A percentile compares a stretch with the other conserved stretches of the same genome.
These are phyloP conservation scores for Holacanthus passer DNA, from an alignment of 2,113 vertebrate genomes.

Conservation along the genomic window DNA sequence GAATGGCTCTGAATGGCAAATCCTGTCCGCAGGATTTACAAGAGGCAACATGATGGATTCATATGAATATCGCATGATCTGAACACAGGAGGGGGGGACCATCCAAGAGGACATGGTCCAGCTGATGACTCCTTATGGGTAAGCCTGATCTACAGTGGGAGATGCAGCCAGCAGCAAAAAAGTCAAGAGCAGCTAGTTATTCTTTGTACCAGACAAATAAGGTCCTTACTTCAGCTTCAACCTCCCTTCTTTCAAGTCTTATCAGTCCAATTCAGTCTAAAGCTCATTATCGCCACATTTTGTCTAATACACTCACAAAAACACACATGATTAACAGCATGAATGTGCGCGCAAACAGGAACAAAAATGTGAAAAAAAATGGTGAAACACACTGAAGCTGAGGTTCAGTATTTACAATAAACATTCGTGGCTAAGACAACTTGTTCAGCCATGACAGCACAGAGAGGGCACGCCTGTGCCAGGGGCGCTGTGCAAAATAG, in stretches of 20 bases:
- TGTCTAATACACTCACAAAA: slow-evolving; percentile 32
- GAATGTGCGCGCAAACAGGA: slow-evolving; percentile 14
- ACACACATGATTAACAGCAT: slow-evolving; percentile 48
- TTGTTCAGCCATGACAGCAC: slow-evolving; percentile 43
- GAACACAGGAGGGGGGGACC: slow-evolving; percentile 47
- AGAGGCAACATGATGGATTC: slow-evolving; percentile 66
- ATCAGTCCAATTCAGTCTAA: slow-evolving; percentile 42
- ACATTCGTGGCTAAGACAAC: slow-evolving; percentile 49
- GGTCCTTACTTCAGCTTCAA: slow-evolving; percentile 23
- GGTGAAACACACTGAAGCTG: slow-evolving; percentile 41
- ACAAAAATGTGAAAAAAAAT: not conserved
- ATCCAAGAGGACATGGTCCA: slow-evolving; percentile 32
- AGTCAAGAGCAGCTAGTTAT: slow-evolving; percentile 23
- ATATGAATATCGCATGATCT: slow-evolving; percentile 61
- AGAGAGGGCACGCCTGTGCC: slow-evolving; percentile 32
- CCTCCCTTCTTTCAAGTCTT: slow-evolving; percentile 46
- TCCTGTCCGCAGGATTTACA: slow-evolving; percentile 56
- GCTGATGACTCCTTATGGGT: slow-evolving; percentile 17
- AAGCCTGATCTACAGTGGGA: slow-evolving; percentile 26
- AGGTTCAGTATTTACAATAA: slow-evolving; percentile 58
- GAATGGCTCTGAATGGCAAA: slow-evolving; percentile 56
- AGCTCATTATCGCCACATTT: slow-evolving; percentile 34
- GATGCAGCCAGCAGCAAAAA: slow-evolving; percentile 38
- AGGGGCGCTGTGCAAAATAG: slow-evolving; percentile 78
- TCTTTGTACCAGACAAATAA: slow-evolving; percentile 1